Conservation (phyloP, 2,113 vertebrate genomes). For the Cottus gobio region DNA sequence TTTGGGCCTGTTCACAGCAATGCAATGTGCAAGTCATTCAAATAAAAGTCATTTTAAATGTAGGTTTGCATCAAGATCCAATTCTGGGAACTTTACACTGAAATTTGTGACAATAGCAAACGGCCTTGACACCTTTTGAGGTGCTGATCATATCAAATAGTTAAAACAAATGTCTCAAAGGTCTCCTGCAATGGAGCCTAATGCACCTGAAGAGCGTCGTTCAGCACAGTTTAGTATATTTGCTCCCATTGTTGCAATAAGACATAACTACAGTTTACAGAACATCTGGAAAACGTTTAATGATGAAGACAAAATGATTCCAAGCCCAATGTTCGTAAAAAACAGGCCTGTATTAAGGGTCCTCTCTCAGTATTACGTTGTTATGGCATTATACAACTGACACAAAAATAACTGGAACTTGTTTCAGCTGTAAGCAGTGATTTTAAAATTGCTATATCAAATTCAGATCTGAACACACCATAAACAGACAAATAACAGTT, state of each 20-base stretch:
- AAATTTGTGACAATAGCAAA: not conserved
- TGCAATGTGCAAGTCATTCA: not conserved
- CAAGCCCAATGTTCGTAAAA: not conserved
- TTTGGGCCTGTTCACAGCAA: not conserved
- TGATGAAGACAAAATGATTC: not conserved
- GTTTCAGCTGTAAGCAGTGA: conserved; percentile 76
- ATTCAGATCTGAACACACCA: conserved; percentile 82
- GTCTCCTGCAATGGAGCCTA: not conserved
- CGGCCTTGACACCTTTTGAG: not conserved
- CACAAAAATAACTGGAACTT: conserved; percentile 67
- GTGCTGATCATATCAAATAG: not conserved
- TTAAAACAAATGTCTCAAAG: not conserved
- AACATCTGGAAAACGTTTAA: not conserved
- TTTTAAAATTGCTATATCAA: conserved; percentile 76
- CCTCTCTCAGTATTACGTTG: conserved; percentile 71
- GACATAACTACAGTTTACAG: not conserved
- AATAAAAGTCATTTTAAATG: not conserved
- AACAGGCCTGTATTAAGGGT: not conserved
- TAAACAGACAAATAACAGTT: conserved; percentile 84
- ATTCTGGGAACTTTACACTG: not conserved
- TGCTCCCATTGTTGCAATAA: not conserved
- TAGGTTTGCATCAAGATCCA: not conserved
- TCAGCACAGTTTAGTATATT: not conserved
- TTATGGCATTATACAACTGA: conserved; percentile 62
- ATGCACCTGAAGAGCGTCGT: not conserved